Base-by-base conservation (phyloP, 2,888 invertebrate species). In the Linyphia triangularis region DNA sequence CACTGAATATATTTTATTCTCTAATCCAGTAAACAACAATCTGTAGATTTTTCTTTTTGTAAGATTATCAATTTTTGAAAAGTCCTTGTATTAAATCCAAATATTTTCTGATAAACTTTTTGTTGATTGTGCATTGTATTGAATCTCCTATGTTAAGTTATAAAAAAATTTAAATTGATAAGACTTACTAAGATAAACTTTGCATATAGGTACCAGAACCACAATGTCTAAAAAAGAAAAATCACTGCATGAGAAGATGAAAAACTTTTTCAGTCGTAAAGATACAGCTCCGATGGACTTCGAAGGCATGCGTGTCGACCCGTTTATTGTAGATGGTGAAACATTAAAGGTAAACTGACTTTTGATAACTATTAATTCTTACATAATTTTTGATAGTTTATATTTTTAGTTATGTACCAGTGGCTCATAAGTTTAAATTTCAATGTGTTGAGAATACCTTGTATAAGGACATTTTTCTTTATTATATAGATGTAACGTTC, bases 191-290 rank as follows among this genome's bases (percentile, higher is more conserved):
- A n/a, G n/a, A n/a, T n/a, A n/a, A 24, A 1, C 16, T 30, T 70
- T 40, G 19, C 2, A 33, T 22, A 19, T 70, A n/a, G n/a, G n/a
- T n/a, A n/a, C 26, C 5, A n/a, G 26, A 28, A 16, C 30, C 43
- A 72, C 19, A 28, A 85, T 85, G 85, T 85, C 85, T n/a, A 78
- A 95, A 92, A 95, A 95, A 92, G 95, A 95, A 92, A 95, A 95
- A 93, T 94, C 95, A 88, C 94, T 96, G 89, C 95, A 95, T 90
- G 96, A 96, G 92, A 95, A 95, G 93, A 93, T 96, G 90, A 96
- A 95, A 93, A 95, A 95, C 92, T 95, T 96, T 93, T 96, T 96
- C 93, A 95, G 95, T 91, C 94, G 94, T 93, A 93, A 91, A 70
- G 91, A 91, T 69, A 84, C 90, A 77, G 90, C 33, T 37, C 75